Conservation (phyloP, 1,140 invertebrate genomes). For the Laodelphax striatellus region DNA sequence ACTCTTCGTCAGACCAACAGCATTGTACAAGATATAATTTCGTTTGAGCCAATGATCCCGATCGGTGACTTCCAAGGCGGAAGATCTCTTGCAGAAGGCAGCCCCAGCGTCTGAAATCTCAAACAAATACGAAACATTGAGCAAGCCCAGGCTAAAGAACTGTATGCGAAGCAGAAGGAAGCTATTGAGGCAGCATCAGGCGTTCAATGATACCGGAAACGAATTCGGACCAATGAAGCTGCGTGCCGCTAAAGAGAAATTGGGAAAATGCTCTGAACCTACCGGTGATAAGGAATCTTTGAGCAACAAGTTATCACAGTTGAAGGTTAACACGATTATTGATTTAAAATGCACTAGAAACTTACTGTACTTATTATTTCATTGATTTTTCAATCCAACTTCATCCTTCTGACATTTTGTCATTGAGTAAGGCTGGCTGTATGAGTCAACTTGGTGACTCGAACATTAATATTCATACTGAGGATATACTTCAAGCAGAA, state of each 20-base stretch:
- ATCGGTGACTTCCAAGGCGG: slow-evolving; percentile 83
- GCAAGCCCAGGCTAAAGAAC: slow-evolving; percentile 76
- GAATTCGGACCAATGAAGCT: slow-evolving; percentile 91
- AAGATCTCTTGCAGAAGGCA: slow-evolving; percentile 74
- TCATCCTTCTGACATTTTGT: no score
- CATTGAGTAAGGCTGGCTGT: no score
- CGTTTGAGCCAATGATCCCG: slow-evolving; percentile 90
- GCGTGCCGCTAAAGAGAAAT: slow-evolving; percentile 70
- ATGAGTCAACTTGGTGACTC: no score
- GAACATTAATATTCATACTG: no score
- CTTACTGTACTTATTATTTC: no score
- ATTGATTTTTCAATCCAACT: no score
- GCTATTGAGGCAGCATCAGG: slow-evolving; percentile 81
- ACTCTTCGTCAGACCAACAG: slow-evolving; percentile 82
- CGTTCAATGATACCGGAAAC: slow-evolving; percentile 79
- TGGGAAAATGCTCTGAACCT: slow-evolving; percentile 88
- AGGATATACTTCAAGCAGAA: no score
- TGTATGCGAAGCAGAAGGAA: slow-evolving; percentile 71
- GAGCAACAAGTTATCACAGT: slow-evolving; percentile 69
- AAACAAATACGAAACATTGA: slow-evolving; percentile 78
- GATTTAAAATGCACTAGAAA: no score
- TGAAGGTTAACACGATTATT: no score
- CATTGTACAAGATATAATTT: slow-evolving; percentile 88
- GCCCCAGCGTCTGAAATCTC: slow-evolving; percentile 80
- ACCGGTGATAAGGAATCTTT: slow-evolving; percentile 86